phyloP scores from a whole-genome alignment of 2,113 vertebrate genomes.

The Brevimyrus niger region DNA sequence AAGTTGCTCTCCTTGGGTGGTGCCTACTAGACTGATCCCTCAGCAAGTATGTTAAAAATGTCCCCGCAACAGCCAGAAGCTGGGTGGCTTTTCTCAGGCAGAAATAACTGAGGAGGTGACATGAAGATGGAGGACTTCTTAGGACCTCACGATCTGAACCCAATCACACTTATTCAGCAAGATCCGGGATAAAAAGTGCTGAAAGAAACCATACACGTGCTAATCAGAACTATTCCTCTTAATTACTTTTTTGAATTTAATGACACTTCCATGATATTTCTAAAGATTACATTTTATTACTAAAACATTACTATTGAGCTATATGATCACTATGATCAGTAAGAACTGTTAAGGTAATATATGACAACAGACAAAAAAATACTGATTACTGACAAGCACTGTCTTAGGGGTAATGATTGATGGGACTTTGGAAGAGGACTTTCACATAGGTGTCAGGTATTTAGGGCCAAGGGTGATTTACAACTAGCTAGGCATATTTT shows the following conservation, averaged over 20 bases:
- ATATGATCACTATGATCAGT: neutral
- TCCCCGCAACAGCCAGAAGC: neutral
- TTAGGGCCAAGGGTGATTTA: constrained; percentile 23
- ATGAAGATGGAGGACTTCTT: constrained; percentile 10
- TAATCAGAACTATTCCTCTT: neutral
- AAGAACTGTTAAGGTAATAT: neutral
- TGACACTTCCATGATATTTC: neutral
- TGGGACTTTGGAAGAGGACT: neutral
- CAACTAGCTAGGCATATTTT: constrained; percentile 17
- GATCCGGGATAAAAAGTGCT: neutral
- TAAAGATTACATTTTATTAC: neutral
- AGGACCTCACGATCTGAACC: constrained; percentile 25
- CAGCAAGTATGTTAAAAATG: constrained; percentile 5
- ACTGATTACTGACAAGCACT: constrained; percentile 11
- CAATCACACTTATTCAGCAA: neutral
- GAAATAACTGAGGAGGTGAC: constrained; percentile 13
- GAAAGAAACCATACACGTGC: neutral
- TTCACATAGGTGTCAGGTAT: constrained; percentile 21
- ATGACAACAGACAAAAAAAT: constrained; percentile 21
- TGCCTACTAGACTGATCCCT: neutral
- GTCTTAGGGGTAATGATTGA: constrained; percentile 19
- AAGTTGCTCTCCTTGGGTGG: constrained; percentile 8
- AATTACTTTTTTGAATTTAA: neutral
- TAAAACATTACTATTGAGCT: neutral
- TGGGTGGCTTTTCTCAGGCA: constrained; percentile 11